Evolutionary conservation across 2,113 vertebrate species (phyloP).

Genomic region (Bujurquina vittata): DNA sequence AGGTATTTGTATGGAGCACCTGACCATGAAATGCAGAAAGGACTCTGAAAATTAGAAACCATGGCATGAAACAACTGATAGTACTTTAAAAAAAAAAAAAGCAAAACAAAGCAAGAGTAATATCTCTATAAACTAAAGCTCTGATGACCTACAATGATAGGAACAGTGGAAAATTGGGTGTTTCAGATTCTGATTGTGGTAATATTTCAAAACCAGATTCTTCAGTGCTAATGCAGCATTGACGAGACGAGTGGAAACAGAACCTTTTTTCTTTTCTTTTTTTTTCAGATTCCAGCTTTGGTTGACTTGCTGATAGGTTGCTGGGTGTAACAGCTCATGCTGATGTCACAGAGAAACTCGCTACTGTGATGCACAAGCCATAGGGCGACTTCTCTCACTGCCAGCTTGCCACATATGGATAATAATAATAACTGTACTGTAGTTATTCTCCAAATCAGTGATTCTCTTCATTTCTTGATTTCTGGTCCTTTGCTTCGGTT

Average conservation of each 20-base stretch:
- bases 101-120: background rate
- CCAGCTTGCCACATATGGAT: too few relatives aligned
- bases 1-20: conserved; percentile 73
- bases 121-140: conserved; percentile 7
- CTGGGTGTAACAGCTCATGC: background rate
- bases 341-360: background rate
- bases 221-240: background rate
- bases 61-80: conserved; percentile 57
- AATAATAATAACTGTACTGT: too few relatives aligned
- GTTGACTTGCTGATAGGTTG: background rate
- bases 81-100: background rate
- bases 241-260: background rate
- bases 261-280: background rate
- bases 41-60: conserved; percentile 54
- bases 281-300: background rate
- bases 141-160: background rate
- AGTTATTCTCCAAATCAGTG: too few relatives aligned
- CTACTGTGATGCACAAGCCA: background rate
- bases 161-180: background rate
- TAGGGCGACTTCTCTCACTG: background rate
- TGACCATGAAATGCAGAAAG: conserved; percentile 62
- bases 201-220: background rate
- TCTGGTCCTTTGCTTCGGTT: background rate
- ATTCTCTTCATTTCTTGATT: background rate
- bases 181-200: background rate